phyloP scores from a whole-genome alignment of 2,888 invertebrate species.

The Dromius quadrimaculatus region DNA sequence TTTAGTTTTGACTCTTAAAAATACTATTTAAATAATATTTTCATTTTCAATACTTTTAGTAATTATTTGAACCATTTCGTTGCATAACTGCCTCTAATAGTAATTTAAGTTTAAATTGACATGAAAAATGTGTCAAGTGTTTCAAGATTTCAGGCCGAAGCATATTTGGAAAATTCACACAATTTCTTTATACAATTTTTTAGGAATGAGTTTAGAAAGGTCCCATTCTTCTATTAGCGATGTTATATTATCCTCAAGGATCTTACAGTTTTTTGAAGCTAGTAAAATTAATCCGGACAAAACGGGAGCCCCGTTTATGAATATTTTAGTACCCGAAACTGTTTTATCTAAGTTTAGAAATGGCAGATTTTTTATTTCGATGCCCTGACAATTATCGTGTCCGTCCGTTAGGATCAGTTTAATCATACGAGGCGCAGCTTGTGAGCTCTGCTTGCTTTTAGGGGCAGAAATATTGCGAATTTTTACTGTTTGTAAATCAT shows the following conservation, averaged over 20 bases:
- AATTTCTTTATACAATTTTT: too few species aligned
- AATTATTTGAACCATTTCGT: too few species aligned
- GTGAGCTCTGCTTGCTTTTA: conserved; percentile 89
- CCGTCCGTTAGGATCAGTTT: conserved; percentile 90
- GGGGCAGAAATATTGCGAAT: conserved; percentile 90
- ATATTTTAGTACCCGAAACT: conserved; percentile 90
- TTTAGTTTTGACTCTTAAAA: too few species aligned
- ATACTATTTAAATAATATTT: too few species aligned
- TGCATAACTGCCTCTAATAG: too few species aligned
- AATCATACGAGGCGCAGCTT: conserved; percentile 84
- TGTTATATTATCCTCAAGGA: conserved; percentile 87
- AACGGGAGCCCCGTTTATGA: conserved; percentile 73
- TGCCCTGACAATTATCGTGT: conserved; percentile 79
- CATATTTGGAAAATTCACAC: too few species aligned
- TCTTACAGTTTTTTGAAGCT: conserved; percentile 74
- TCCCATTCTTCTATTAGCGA: conserved; percentile 92
- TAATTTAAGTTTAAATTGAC: too few species aligned
- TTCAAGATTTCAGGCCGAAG: too few species aligned
- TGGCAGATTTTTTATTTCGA: conserved; percentile 81
- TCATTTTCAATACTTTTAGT: too few species aligned
- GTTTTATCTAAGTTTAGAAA: conserved; percentile 80
- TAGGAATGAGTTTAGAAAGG: conserved; percentile 67
- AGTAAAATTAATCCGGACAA: conserved; percentile 77
- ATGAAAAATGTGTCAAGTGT: too few species aligned
- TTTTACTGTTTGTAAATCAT: conserved; percentile 90